phyloP scores from a whole-genome alignment of 2,797 vertebrate genomes.

The Gambusia yucatana region DNA sequence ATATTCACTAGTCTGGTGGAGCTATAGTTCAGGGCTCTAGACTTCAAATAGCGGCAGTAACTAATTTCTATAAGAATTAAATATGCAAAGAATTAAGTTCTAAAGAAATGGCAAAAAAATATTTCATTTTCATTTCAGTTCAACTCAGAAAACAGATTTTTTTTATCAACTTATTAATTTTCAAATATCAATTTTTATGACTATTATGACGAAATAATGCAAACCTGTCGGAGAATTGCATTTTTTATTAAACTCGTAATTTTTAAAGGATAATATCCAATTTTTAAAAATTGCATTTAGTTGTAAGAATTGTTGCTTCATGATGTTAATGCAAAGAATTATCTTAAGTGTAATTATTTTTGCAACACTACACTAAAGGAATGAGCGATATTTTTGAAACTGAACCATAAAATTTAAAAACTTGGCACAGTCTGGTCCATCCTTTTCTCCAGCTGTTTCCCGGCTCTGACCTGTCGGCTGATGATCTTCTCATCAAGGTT shows the following conservation, averaged over 20 bases:
- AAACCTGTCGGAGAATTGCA: neutral
- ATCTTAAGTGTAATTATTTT: neutral
- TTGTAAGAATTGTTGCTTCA: neutral
- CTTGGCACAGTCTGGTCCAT: neutral
- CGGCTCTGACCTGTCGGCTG: slow-evolving; percentile 88
- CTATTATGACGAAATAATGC: neutral
- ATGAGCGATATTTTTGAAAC: neutral
- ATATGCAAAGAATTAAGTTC: neutral
- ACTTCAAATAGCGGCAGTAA: neutral
- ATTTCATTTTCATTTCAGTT: neutral
- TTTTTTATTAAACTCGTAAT: neutral
- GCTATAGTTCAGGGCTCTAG: neutral
- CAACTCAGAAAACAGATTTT: neutral
- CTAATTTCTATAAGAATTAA: neutral
- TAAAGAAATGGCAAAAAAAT: neutral
- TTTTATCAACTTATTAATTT: neutral
- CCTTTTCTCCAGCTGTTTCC: neutral
- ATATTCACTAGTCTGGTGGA: slow-evolving; percentile 10
- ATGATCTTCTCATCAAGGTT: slow-evolving; percentile 93
- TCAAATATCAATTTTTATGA: neutral
- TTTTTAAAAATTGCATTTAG: neutral
- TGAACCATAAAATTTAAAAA: neutral
- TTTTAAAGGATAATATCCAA: neutral
- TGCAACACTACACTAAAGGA: neutral
- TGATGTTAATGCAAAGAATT: neutral